Percentiles rank a stretch among this genome's conserved stretches.
Conservation (phyloP, 1,140 invertebrate species). For the Cylas formicarius region DNA sequence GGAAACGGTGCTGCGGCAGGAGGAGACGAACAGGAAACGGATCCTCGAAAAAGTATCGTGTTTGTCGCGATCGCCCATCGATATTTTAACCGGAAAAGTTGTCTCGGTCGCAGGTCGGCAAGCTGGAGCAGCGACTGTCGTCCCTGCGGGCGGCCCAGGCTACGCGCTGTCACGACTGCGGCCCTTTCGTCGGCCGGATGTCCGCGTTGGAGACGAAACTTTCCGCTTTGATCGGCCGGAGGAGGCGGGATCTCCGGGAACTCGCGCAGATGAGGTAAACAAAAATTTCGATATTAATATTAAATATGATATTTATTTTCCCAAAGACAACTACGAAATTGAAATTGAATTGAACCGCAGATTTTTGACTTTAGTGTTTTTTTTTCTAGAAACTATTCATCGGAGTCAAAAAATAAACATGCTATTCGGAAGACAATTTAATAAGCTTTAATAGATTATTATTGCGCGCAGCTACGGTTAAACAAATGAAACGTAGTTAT, state of each 20-base stretch:
- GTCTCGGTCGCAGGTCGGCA: conserved; percentile 54
- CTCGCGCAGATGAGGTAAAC: conserved; percentile 73
- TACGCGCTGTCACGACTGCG: conserved; percentile 58
- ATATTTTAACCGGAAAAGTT: conserved; percentile 2
- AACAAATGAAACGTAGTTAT: too few species aligned
- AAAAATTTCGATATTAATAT: conserved; percentile 2
- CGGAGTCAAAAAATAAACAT: too few species aligned
- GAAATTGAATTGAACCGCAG: not conserved
- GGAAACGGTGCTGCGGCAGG: conserved; percentile 54
- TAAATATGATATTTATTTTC: not conserved
- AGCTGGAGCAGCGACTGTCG: conserved; percentile 61
- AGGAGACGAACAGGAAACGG: conserved; percentile 52
- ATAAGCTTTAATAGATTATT: too few species aligned
- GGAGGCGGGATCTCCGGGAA: conserved; percentile 62
- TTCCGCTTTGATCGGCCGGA: conserved; percentile 50
- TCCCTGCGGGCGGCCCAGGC: conserved; percentile 60
- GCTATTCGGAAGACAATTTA: too few species aligned
- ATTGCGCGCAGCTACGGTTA: too few species aligned
- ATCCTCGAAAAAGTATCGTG: conserved; percentile 54
- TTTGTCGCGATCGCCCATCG: not conserved
- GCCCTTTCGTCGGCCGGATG: conserved; percentile 52
- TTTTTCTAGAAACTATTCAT: too few species aligned
- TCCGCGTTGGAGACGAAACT: conserved; percentile 53
- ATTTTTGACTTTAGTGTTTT: too few species aligned
- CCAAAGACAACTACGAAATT: too few species aligned